These are phyloP conservation scores for Drosophila lutescens DNA, from an alignment of 2,888 invertebrate species.

Conservation along the genomic window DNA sequence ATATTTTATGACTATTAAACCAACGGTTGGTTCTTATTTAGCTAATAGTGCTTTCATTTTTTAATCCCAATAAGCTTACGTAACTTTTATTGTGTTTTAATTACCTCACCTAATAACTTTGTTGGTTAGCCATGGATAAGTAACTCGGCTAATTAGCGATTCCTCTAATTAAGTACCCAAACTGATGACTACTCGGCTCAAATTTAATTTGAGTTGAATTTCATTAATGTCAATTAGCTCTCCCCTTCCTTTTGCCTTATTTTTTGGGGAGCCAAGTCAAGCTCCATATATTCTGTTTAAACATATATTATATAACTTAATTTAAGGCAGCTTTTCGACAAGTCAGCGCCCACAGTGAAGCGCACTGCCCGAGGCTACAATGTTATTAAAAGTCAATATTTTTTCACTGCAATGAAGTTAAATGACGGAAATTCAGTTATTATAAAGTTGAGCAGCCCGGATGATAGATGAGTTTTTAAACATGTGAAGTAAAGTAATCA, in stretches of 20 bases:
- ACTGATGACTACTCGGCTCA: slow-evolving; percentile 15
- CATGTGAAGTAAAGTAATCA: slow-evolving; percentile 5
- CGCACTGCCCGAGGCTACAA: slow-evolving; percentile 44
- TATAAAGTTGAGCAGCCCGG: slow-evolving; percentile 48
- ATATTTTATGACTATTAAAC: not conserved
- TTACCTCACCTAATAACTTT: slow-evolving; percentile 3
- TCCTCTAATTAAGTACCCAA: slow-evolving; percentile 2
- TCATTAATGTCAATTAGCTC: slow-evolving; percentile 41
- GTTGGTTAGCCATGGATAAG: not conserved
- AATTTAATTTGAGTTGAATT: slow-evolving; percentile 26
- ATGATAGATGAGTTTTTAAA: slow-evolving; percentile 58
- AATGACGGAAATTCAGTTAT: slow-evolving; percentile 74
- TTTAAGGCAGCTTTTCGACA: slow-evolving; percentile 35
- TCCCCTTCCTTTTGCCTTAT: slow-evolving; percentile 14
- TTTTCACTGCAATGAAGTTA: slow-evolving; percentile 53
- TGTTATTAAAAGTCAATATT: slow-evolving; percentile 72
- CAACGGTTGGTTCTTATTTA: not conserved
- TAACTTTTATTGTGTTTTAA: slow-evolving; percentile 4
- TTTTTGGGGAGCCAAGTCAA: slow-evolving; percentile 1
- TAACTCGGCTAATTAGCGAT: slow-evolving; percentile 10
- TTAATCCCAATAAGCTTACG: not conserved
- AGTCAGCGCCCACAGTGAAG: slow-evolving; percentile 49
- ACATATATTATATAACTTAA: slow-evolving; percentile 28
- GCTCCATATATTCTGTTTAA: slow-evolving; percentile 8
- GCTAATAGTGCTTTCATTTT: not conserved